phyloP scores from a whole-genome alignment of 2,888 invertebrate genomes.

The Chymomyza caudatula region DNA sequence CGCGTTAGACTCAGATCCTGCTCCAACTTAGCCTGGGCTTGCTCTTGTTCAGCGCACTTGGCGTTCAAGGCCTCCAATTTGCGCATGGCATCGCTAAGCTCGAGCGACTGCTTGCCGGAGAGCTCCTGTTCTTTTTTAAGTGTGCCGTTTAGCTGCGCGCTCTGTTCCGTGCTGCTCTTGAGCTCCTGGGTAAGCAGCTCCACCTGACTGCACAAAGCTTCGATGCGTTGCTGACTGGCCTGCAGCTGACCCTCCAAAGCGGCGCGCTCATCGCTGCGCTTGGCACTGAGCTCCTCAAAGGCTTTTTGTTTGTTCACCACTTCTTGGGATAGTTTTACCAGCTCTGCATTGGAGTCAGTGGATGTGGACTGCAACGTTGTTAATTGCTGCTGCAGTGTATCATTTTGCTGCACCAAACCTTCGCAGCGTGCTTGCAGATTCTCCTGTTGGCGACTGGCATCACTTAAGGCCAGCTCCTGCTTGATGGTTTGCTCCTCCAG shows the following conservation, averaged over 20 bases:
- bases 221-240: constrained; percentile 58
- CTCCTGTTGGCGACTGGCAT: constrained; percentile 80
- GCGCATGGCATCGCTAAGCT: constrained; percentile 54
- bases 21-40: constrained; percentile 54
- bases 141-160: constrained; percentile 42
- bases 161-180: constrained; percentile 53
- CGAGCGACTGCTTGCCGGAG: constrained; percentile 52
- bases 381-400: constrained; percentile 81
- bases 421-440: constrained; percentile 81
- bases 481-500: constrained; percentile 76
- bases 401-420: constrained; percentile 81
- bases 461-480: constrained; percentile 80
- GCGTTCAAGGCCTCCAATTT: constrained; percentile 53
- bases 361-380: constrained; percentile 81
- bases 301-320: constrained; percentile 81
- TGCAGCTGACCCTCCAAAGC: constrained; percentile 59
- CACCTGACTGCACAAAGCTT: constrained; percentile 58
- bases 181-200: constrained; percentile 64
- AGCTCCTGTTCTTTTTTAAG: constrained; percentile 60
- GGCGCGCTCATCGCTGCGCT: constrained; percentile 72
- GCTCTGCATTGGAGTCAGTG: constrained; percentile 81
- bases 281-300: constrained; percentile 80
- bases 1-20: constrained; percentile 47
- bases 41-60: constrained; percentile 45
- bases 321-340: constrained; percentile 80